phyloP scores from a whole-genome alignment of 2,113 vertebrate genomes.

The Propithecus coquereli region DNA sequence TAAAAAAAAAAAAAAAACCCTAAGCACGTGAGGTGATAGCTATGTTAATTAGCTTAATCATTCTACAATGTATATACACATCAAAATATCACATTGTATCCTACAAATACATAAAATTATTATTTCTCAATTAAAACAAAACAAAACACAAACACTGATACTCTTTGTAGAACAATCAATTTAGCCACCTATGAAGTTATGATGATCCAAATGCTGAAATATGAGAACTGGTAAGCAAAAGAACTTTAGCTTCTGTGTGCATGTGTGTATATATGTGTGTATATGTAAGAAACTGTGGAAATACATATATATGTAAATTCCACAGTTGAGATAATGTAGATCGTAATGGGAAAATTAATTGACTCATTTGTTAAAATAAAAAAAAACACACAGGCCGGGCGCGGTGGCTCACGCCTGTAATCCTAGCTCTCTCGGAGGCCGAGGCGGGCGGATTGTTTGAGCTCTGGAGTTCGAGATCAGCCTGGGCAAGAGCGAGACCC shows the following conservation, averaged over 20 bases:
- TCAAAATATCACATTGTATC: not conserved
- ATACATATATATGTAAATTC: not conserved
- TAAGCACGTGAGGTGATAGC: not conserved
- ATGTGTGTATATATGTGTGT: not conserved
- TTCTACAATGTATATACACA: not conserved
- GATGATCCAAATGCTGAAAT: not conserved
- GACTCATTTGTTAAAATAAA: not conserved
- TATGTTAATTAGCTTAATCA: not conserved
- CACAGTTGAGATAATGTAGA: not conserved
- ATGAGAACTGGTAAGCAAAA: not conserved
- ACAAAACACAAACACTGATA: not conserved
- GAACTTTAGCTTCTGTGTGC: not conserved
- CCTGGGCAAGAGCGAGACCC: no score
- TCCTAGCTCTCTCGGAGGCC: no score
- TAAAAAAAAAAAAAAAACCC: no score
- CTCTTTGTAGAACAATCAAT: not conserved
- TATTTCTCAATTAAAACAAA: not conserved
- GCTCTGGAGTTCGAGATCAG: no score
- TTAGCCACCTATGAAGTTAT: not conserved
- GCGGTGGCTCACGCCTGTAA: no score
- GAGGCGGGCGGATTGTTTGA: no score
- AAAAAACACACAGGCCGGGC: no score
- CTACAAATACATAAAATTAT: not conserved
- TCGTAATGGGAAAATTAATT: not conserved
- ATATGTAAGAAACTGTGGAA: not conserved